phyloP scores from a whole-genome alignment of 2,888 invertebrate species.

The Halictus ligatus region DNA sequence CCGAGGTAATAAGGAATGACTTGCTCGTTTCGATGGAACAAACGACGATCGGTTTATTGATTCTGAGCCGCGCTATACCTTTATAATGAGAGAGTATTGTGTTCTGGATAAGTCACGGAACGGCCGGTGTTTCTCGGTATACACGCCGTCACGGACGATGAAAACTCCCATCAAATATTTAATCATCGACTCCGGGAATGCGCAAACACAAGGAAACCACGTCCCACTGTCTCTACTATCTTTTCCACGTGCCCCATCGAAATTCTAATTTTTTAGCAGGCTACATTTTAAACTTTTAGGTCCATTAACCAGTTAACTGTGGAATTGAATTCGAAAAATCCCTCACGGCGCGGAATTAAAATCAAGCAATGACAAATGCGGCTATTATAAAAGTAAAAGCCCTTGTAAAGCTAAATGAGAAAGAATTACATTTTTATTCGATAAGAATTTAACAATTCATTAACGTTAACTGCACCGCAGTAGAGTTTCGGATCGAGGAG shows the following conservation, averaged over 20 bases:
- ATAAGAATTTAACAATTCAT: no score
- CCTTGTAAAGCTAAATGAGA: no score
- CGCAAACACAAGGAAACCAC: neutral
- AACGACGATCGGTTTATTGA: slow-evolving; percentile 49
- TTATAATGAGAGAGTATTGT: slow-evolving; percentile 16
- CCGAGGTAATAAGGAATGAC: slow-evolving; percentile 44
- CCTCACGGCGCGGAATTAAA: no score
- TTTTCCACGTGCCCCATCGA: neutral
- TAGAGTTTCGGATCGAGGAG: no score
- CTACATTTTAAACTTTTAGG: no score
- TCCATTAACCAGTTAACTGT: no score
- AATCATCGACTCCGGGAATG: neutral
- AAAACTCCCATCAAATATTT: neutral
- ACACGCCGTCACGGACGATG: neutral
- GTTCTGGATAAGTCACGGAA: neutral
- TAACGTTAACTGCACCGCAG: no score
- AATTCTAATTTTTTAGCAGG: no score
- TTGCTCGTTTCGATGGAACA: slow-evolving; percentile 26
- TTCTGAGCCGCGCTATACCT: slow-evolving; percentile 10
- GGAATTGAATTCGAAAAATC: no score
- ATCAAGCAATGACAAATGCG: no score
- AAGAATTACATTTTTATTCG: no score
- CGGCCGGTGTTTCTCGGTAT: neutral
- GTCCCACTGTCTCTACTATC: neutral
- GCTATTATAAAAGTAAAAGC: no score